phyloP scores from a whole-genome alignment of 2,888 invertebrate genomes.

The Leptopterna dolabrata region DNA sequence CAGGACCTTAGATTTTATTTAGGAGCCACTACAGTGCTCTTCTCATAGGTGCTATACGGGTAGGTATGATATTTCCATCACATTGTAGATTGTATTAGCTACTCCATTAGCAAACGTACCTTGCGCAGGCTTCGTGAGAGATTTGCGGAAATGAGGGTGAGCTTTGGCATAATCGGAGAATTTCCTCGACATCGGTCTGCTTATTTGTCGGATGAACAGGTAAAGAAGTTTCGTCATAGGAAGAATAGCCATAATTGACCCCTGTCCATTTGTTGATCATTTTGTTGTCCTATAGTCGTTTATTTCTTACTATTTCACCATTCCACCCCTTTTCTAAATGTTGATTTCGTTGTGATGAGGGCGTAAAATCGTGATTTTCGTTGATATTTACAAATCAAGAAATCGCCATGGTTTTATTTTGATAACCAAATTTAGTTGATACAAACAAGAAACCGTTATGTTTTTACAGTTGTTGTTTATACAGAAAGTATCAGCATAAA shows the following conservation, averaged over 20 bases:
- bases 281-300: background rate
- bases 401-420: too few species aligned
- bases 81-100: too few species aligned
- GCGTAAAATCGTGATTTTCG: background rate
- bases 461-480: too few species aligned
- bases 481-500: too few species aligned
- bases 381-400: too few species aligned
- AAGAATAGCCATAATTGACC: slow-evolving; percentile 71
- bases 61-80: too few species aligned
- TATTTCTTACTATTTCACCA: background rate
- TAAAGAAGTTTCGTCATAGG: slow-evolving; percentile 87
- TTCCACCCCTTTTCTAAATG: background rate
- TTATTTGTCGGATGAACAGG: slow-evolving; percentile 81
- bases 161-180: slow-evolving; percentile 86
- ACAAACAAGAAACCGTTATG: too few species aligned
- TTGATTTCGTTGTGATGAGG: background rate
- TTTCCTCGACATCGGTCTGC: slow-evolving; percentile 89
- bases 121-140: background rate
- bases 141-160: slow-evolving; percentile 66
- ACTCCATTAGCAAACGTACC: too few species aligned
- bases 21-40: too few species aligned
- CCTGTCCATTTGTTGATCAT: background rate
- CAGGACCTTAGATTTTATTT: too few species aligned
- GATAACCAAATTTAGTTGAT: too few species aligned
- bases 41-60: too few species aligned